Conservation (phyloP, 2,888 invertebrate genomes). For the Globia sparganii region DNA sequence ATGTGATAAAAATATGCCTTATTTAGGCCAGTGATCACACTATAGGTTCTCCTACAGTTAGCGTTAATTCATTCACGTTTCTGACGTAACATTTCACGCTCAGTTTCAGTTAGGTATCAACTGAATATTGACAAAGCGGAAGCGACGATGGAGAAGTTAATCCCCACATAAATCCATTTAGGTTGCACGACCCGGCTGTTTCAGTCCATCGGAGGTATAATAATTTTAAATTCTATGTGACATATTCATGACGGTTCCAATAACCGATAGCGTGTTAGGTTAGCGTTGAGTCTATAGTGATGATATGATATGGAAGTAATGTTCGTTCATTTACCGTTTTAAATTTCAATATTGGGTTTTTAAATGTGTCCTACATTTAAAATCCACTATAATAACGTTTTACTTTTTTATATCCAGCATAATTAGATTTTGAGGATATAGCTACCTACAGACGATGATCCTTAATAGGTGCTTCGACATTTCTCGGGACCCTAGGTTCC, state of each 20-base stretch:
- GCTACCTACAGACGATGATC: too few relatives aligned
- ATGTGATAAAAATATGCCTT: neutral
- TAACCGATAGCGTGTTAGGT: conserved; percentile 35
- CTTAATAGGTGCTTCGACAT: neutral
- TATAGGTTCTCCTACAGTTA: neutral
- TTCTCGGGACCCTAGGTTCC: too few relatives aligned
- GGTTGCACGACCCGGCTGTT: conserved; percentile 38
- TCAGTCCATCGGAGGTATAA: conserved; percentile 25
- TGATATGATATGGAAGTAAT: conserved; percentile 26
- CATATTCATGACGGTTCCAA: conserved; percentile 47
- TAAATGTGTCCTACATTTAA: too few relatives aligned
- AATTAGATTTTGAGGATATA: neutral
- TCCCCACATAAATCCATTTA: conserved; percentile 63
- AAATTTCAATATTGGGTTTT: conserved; percentile 12
- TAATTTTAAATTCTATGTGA: conserved; percentile 34
- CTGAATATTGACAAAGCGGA: conserved; percentile 45
- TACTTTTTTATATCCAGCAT: neutral
- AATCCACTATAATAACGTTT: neutral
- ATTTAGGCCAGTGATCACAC: neutral
- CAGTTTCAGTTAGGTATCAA: conserved; percentile 30
- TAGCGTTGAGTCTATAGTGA: conserved; percentile 6
- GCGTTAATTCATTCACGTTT: conserved; percentile 16
- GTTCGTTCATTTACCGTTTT: conserved; percentile 24
- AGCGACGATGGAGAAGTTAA: conserved; percentile 38
- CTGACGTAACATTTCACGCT: conserved; percentile 37